Conservation (phyloP, 2,888 invertebrate genomes). For the Notodromas monacha region DNA sequence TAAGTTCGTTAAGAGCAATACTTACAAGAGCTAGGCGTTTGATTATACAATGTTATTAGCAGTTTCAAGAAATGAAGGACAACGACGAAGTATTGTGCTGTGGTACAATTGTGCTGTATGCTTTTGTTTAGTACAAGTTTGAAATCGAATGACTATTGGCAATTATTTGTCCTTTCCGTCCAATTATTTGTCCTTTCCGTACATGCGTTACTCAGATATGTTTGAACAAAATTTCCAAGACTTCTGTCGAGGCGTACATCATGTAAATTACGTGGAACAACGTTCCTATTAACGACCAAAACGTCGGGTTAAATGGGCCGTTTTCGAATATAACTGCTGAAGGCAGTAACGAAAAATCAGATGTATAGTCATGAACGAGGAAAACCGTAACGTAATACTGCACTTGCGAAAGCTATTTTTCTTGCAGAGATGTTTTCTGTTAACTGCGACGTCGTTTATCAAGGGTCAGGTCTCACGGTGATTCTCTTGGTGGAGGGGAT, state of each 20-base stretch:
- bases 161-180: conserved; percentile 2
- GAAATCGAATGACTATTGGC: conserved; percentile 2
- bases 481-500: conserved; percentile 4
- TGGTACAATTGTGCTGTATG: conserved; percentile 4
- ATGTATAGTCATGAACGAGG: conserved; percentile 4
- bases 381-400: conserved; percentile 4
- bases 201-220: conserved; percentile 4
- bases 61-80: conserved; percentile 4
- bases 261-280: conserved; percentile 4
- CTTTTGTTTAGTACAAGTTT: conserved; percentile 4
- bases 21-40: conserved; percentile 4
- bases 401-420: conserved; percentile 4
- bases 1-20: conserved; percentile 4
- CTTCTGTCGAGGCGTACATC: conserved; percentile 4
- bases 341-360: conserved; percentile 4
- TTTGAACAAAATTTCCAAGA: conserved; percentile 4
- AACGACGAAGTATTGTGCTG: conserved; percentile 4
- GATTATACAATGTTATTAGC: conserved; percentile 4
- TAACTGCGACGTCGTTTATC: conserved; percentile 4
- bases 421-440: conserved; percentile 4
- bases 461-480: conserved; percentile 4
- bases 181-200: conserved; percentile 4
- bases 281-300: conserved; percentile 4
- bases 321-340: conserved; percentile 4
- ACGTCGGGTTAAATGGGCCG: conserved; percentile 4